Percentiles rank a stretch among this genome's conserved stretches.
Evolutionary conservation across 2,113 vertebrate genomes (phyloP).

Genomic region (Neoarius graeffei): DNA sequence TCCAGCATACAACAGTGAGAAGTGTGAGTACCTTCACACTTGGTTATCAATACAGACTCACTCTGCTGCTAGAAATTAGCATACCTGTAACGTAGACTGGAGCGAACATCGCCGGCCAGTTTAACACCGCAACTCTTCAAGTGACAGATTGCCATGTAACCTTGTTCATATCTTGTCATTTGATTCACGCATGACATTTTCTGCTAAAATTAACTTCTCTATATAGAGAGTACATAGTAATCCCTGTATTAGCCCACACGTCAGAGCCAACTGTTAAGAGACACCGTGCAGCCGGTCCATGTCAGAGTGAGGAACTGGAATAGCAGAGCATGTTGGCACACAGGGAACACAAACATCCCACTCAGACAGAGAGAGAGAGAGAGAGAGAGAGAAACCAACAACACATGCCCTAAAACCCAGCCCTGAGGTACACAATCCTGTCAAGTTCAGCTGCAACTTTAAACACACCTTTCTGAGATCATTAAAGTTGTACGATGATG

Average conservation of each 20-base stretch:
- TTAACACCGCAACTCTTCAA: not conserved
- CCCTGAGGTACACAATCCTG: constrained; percentile 6
- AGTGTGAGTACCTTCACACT: constrained; percentile 38
- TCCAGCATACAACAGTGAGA: not conserved
- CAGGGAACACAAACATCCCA: not conserved
- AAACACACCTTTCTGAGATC: not conserved
- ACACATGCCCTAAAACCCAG: not conserved
- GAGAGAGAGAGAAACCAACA: constrained; percentile 17
- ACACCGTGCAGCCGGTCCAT: not conserved
- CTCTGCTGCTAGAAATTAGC: not conserved
- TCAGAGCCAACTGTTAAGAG: no score
- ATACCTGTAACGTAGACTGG: not conserved
- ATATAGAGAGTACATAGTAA: not conserved
- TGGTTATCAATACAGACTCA: constrained; percentile 22
- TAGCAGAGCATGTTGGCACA: not conserved
- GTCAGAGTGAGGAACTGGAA: not conserved
- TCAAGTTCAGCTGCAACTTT: not conserved
- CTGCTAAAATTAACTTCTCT: not conserved
- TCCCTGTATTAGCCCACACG: no score
- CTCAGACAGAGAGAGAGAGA: constrained; percentile 15
- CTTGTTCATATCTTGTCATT: not conserved
- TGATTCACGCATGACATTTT: not conserved
- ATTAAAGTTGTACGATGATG: not conserved
- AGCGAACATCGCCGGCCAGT: not conserved
- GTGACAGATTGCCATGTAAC: not conserved